Base-by-base conservation (phyloP, 1,140 invertebrate genomes). In the Papilio polytes region DNA sequence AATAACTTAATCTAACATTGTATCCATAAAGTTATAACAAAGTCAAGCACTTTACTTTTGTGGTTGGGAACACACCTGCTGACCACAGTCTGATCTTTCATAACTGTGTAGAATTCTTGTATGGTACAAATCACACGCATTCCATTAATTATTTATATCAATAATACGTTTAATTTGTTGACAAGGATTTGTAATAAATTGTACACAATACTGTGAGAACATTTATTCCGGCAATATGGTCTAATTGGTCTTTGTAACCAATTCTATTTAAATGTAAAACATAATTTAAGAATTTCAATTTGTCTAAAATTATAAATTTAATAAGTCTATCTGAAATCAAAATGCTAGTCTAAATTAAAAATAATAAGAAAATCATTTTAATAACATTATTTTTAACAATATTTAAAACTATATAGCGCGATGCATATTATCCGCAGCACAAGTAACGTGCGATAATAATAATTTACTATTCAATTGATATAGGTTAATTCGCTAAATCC, bases 51-150 rank as follows among this genome's bases (percentile, higher is more conserved):
- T 70, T 26, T 31, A 36, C 63, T 31, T 26, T 70, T 89, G 89
- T 86, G 74, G 88, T 91, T 89, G 80, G 6, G 18, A 36, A 15
- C 63, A 70, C 63, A 63, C 59, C 73, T 46, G 73, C 46, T 51
- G 22, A 48, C 41, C 18, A 76, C 9, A 44, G 74, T 76, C 20
- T 51, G 20, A 83, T 89, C 89, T 89, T 88, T 90, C 86, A 88
- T 85, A 85, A 87, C 86, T 82, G 82, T 72, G 82, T 86, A 53
- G 73, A 81, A 89, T 91, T 87, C 88, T 84, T 86, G 74, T 77
- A 53, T 81, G 80, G 70, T 26, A 82, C 80, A 83, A 72, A 73
- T 78, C 22, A 72, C 80, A 70, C 82, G 80, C 72, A 72, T 82
- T 79, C n/a, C 26, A 74, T 56, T 9, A 76, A 73, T 73, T 76